These are phyloP conservation scores for Reinhardtius hippoglossoides DNA, from an alignment of 2,113 vertebrate species.

Conservation along the genomic window DNA sequence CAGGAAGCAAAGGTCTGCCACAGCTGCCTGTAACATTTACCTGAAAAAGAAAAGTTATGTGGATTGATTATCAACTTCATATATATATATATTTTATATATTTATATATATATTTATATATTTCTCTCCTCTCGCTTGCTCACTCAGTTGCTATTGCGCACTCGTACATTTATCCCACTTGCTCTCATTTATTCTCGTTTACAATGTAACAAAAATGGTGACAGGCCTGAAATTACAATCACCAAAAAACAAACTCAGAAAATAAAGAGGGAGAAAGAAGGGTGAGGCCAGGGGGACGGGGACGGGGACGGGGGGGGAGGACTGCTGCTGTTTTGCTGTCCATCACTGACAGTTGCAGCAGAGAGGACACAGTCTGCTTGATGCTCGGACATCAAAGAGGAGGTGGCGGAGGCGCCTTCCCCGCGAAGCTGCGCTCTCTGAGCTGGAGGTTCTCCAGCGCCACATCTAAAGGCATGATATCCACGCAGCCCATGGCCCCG, in stretches of 20 bases:
- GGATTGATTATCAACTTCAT: slow-evolving; percentile 95
- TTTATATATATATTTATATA: slow-evolving; percentile 77
- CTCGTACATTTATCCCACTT: slow-evolving; percentile 69
- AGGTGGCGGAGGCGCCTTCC: slow-evolving; percentile 97
- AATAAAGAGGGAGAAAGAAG: slow-evolving; percentile 64
- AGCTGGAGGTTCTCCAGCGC: slow-evolving; percentile 99
- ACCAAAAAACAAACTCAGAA: slow-evolving; percentile 89
- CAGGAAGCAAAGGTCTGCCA: slow-evolving; percentile 91
- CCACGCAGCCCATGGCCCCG: slow-evolving; percentile 99
- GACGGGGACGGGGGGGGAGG: slow-evolving; percentile 15
- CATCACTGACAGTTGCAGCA: slow-evolving; percentile 99
- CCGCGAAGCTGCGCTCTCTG: slow-evolving; percentile 92
- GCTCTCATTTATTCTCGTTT: slow-evolving; percentile 94
- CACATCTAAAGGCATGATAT: slow-evolving; percentile 99
- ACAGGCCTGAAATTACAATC: slow-evolving; percentile 99
- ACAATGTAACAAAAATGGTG: slow-evolving; percentile 99
- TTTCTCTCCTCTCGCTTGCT: slow-evolving; percentile 86
- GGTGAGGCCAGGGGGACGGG: slow-evolving; percentile 20
- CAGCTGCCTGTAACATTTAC: slow-evolving; percentile 92
- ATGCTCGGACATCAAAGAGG: slow-evolving; percentile 98
- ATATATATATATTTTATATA: slow-evolving; percentile 68
- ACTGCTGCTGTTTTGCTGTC: slow-evolving; percentile 84
- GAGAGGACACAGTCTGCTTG: slow-evolving; percentile 98
- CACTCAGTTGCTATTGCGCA: slow-evolving; percentile 58
- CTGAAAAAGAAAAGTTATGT: slow-evolving; percentile 95